phyloP scores from a whole-genome alignment of 2,113 vertebrate genomes.

The Alosa alosa region DNA sequence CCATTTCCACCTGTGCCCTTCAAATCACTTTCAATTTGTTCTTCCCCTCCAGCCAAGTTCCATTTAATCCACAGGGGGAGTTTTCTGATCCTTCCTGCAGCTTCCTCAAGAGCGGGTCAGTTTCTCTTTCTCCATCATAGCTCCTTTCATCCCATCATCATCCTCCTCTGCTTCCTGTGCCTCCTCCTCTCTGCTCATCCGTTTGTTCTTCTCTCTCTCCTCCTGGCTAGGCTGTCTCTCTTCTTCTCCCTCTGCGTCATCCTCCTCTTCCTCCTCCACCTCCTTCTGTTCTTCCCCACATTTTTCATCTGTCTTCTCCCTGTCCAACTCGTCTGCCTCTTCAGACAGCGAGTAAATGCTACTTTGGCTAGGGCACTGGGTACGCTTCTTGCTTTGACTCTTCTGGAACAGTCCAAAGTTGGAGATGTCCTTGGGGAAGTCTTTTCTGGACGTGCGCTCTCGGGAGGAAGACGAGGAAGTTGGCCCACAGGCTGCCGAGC shows the following conservation, averaged over 20 bases:
- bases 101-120: neutral
- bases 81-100: neutral
- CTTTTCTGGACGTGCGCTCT: constrained; percentile 71
- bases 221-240: constrained; percentile 5
- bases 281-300: constrained; percentile 35
- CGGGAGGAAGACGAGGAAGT: constrained; percentile 58
- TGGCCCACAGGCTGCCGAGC: constrained; percentile 37
- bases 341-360: constrained; percentile 77
- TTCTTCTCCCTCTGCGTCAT: constrained; percentile 31
- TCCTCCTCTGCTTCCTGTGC: constrained; percentile 53
- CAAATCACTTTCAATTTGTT: neutral
- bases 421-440: constrained; percentile 72
- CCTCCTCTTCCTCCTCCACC: constrained; percentile 21
- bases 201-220: constrained; percentile 20
- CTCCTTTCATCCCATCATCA: constrained; percentile 25
- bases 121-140: constrained; percentile 29
- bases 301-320: constrained; percentile 33
- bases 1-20: neutral
- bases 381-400: constrained; percentile 67
- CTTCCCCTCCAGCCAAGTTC: constrained; percentile 1
- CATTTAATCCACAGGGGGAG: neutral
- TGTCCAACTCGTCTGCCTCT: constrained; percentile 53
- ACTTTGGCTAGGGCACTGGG: constrained; percentile 56
- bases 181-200: constrained; percentile 62
- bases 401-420: constrained; percentile 76